Evolutionary conservation across 2,113 vertebrate genomes (phyloP).

Genomic region (Cephalopholis sonnerati): DNA sequence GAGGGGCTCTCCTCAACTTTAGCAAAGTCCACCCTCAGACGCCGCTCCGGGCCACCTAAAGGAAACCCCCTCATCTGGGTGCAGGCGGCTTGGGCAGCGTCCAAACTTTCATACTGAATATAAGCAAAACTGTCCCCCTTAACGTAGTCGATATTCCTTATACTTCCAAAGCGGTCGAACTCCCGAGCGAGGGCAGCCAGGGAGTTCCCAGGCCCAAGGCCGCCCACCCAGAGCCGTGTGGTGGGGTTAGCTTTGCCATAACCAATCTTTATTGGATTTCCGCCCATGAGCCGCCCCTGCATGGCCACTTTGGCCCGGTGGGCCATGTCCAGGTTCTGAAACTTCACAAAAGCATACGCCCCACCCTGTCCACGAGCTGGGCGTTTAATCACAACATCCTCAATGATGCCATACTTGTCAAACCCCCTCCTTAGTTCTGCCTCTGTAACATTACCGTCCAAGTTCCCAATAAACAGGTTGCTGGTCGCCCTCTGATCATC

Average conservation of each 20-base stretch:
- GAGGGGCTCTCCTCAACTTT: constrained; percentile 91
- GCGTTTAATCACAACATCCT: constrained; percentile 97
- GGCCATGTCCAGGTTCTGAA: constrained; percentile 99
- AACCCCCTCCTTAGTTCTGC: constrained; percentile 93
- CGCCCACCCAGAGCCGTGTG: constrained; percentile 97
- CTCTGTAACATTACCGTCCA: constrained; percentile 94
- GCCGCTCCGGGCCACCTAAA: constrained; percentile 90
- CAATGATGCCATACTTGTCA: constrained; percentile 96
- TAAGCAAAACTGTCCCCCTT: constrained; percentile 98
- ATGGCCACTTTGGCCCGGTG: constrained; percentile 97
- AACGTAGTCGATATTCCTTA: constrained; percentile 96
- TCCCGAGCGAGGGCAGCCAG: constrained; percentile 94
- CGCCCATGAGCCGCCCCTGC: constrained; percentile 94
- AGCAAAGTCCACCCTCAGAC: constrained; percentile 96
- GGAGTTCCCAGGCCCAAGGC: constrained; percentile 92
- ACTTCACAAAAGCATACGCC: constrained; percentile 97
- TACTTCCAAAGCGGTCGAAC: constrained; percentile 98
- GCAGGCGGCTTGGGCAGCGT: constrained; percentile 95
- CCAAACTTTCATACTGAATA: constrained; percentile 97
- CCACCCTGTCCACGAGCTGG: constrained; percentile 93
- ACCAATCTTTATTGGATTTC: constrained; percentile 97
- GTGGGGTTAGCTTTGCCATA: constrained; percentile 98
- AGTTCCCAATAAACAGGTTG: constrained; percentile 96
- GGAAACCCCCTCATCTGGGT: constrained; percentile 97
- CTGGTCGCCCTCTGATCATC: constrained; percentile 97